phyloP scores from a whole-genome alignment of 2,113 vertebrate species.

The Microtus oregoni region DNA sequence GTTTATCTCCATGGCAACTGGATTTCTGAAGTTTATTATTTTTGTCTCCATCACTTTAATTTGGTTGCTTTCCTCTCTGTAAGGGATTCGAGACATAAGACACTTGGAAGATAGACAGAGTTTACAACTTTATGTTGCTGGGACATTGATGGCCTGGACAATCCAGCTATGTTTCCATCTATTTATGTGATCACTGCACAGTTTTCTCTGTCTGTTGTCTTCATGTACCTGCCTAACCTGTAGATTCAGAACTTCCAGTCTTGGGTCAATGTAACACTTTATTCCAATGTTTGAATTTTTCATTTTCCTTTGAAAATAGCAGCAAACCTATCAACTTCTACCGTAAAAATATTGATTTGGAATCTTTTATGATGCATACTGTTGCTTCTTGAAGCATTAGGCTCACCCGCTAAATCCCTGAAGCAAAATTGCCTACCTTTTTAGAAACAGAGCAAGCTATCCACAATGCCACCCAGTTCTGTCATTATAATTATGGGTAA shows the following conservation, averaged over 20 bases:
- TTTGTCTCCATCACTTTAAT: background rate
- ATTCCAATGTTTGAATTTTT: background rate
- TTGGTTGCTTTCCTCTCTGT: background rate
- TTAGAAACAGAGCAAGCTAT: slow-evolving; percentile 58
- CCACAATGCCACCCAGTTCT: slow-evolving; percentile 66
- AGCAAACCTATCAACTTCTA: slow-evolving; percentile 18
- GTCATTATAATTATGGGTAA: slow-evolving; percentile 71
- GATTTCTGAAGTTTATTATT: background rate
- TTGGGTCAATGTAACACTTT: slow-evolving; percentile 17
- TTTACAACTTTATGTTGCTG: background rate
- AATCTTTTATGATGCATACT: slow-evolving; percentile 66
- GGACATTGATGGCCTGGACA: background rate
- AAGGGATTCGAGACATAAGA: background rate
- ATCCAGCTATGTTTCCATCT: background rate
- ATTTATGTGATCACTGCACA: background rate
- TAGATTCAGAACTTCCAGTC: slow-evolving; percentile 10
- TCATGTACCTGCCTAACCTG: background rate
- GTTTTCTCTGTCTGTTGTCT: background rate
- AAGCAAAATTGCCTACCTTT: slow-evolving; percentile 61
- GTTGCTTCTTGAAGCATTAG: slow-evolving; percentile 66
- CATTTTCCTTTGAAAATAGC: slow-evolving; percentile 31
- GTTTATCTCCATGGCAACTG: background rate
- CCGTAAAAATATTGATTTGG: slow-evolving; percentile 72
- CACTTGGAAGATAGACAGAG: background rate
- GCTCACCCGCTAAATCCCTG: slow-evolving; percentile 49